A percentile compares a stretch with the other conserved stretches of the same genome.
Conservation (phyloP, 2,888 invertebrate genomes). For the Drosophila monieri region DNA sequence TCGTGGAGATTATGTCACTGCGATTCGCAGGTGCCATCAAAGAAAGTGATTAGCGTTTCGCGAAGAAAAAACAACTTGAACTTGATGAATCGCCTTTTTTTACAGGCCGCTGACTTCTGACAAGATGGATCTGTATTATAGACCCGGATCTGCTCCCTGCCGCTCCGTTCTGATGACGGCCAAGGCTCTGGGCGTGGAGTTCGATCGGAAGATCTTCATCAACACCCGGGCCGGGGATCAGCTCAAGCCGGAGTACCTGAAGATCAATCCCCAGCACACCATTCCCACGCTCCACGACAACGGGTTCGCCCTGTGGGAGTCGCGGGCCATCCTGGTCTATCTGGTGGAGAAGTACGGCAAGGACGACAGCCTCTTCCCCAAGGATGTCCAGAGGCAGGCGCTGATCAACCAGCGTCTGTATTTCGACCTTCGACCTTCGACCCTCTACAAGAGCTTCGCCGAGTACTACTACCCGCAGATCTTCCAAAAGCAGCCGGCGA, state of each 20-base stretch:
- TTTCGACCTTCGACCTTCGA: conserved; percentile 92
- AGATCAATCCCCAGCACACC: conserved; percentile 92
- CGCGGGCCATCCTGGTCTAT: conserved; percentile 92
- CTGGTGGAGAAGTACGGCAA: conserved; percentile 91
- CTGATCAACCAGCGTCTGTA: conserved; percentile 91
- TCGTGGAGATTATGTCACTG: conserved; percentile 45
- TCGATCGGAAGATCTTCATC: conserved; percentile 86
- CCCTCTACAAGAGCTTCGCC: conserved; percentile 88
- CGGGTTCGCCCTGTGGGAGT: conserved; percentile 92
- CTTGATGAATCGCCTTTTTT: conserved; percentile 16
- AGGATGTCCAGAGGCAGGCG: conserved; percentile 89
- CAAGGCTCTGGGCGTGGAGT: conserved; percentile 87
- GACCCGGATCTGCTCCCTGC: conserved; percentile 88
- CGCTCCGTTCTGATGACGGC: conserved; percentile 87
- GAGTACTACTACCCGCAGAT: conserved; percentile 89
- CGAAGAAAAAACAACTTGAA: conserved; percentile 9
- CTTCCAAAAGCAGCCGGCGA: conserved; percentile 86
- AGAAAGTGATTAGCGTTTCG: conserved; percentile 54
- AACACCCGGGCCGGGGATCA: conserved; percentile 87
- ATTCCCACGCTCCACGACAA: conserved; percentile 93
- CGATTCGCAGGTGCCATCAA: conserved; percentile 7
- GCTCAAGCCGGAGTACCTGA: conserved; percentile 88
- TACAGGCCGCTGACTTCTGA: conserved; percentile 7
- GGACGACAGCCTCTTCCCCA: conserved; percentile 89
- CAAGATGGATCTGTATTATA: conserved; percentile 87